Conservation (phyloP, 2,888 invertebrate species). For the Gymnocheta viridis region DNA sequence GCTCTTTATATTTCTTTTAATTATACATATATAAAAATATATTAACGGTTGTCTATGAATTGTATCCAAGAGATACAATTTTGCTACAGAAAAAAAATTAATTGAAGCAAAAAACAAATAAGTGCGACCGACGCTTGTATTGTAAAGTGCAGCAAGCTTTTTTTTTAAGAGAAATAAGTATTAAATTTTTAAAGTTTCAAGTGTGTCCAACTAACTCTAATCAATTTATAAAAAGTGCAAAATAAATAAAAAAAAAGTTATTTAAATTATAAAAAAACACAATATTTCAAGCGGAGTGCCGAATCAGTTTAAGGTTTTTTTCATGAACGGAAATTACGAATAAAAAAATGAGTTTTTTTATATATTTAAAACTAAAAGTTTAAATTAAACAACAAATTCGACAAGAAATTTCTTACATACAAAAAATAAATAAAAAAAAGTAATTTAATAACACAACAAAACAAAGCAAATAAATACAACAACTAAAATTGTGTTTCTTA, state of each 20-base stretch:
- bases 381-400: constrained; percentile 33
- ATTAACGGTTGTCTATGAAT: constrained; percentile 47
- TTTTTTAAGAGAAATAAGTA: not conserved
- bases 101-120: constrained; percentile 17
- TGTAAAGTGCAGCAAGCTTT: constrained; percentile 5
- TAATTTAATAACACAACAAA: constrained; percentile 30
- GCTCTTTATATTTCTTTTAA: not conserved
- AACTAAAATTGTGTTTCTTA: constrained; percentile 47
- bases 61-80: constrained; percentile 61
- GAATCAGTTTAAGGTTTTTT: not conserved
- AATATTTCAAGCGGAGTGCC: not conserved
- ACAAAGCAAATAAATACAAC: constrained; percentile 38
- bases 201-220: not conserved
- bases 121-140: not conserved
- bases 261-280: not conserved
- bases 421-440: constrained; percentile 41
- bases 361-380: constrained; percentile 45
- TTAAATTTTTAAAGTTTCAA: not conserved
- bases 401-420: constrained; percentile 1
- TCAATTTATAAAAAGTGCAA: not conserved
- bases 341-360: constrained; percentile 34
- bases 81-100: constrained; percentile 20
- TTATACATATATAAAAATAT: not conserved
- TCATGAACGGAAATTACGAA: constrained; percentile 59
- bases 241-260: not conserved